Conservation (phyloP, 2,888 invertebrate species). For the Helobdella robusta region DNA sequence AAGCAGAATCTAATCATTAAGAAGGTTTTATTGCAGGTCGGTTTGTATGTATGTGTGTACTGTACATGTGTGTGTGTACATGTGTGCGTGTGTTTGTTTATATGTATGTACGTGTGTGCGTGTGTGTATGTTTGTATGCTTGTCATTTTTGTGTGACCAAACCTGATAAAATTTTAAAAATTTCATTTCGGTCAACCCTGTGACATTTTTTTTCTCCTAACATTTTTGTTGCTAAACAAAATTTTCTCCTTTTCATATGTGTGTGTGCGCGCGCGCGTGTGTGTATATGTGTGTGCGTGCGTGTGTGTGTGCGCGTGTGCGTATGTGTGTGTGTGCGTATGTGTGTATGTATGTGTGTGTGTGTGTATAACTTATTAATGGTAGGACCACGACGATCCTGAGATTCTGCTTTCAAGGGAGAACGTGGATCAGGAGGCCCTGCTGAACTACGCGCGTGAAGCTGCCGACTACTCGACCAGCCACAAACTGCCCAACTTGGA, state of each 20-base stretch:
- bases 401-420: slow-evolving; percentile 69
- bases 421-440: slow-evolving; percentile 84
- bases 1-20: slow-evolving; percentile 83
- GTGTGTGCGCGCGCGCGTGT: no score
- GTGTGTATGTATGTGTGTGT: no score
- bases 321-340: no score
- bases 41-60: slow-evolving; percentile 25
- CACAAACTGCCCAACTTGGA: slow-evolving; percentile 56
- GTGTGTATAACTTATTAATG: no score
- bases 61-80: background rate
- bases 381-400: slow-evolving; percentile 81
- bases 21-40: slow-evolving; percentile 77
- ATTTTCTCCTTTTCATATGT: background rate
- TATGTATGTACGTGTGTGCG: background rate
- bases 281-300: no score
- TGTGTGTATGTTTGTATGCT: no score
- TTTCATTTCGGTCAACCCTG: no score
- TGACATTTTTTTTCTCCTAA: no score
- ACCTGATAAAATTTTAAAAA: no score
- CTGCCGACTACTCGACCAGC: slow-evolving; percentile 64
- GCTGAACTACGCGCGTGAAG: slow-evolving; percentile 81
- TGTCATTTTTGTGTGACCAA: no score
- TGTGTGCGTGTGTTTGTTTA: background rate
- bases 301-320: no score
- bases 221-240: background rate